Conservation (phyloP, 2,113 vertebrate genomes). For the Bos indicus region DNA sequence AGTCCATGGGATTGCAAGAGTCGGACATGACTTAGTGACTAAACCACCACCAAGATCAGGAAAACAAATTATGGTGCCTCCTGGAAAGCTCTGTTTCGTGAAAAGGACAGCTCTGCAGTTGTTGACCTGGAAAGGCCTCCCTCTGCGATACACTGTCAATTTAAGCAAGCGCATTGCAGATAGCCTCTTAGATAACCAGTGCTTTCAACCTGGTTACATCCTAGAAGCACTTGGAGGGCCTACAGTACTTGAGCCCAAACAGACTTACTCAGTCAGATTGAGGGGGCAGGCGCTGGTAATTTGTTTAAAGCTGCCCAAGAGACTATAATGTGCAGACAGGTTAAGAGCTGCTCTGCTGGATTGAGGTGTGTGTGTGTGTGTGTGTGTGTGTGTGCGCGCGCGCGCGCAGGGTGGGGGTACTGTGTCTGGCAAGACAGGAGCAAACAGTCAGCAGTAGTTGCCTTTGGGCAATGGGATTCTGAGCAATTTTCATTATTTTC, state of each 20-base stretch:
- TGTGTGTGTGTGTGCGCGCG: not conserved
- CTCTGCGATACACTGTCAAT: accelerated
- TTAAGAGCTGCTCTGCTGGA: not conserved
- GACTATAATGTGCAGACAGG: not conserved
- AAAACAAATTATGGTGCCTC: not conserved
- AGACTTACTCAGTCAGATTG: not conserved
- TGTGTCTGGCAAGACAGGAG: not conserved
- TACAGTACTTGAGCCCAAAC: not conserved
- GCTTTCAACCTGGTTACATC: not conserved
- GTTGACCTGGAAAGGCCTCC: not conserved
- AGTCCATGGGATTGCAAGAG: not conserved
- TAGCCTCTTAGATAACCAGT: not conserved
- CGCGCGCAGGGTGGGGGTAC: accelerated
- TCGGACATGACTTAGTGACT: not conserved
- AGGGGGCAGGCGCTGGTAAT: not conserved
- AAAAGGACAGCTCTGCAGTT: not conserved
- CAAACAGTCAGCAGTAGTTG: not conserved
- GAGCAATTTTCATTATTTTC: not conserved
- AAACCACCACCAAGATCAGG: not conserved
- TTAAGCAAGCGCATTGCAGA: not conserved
- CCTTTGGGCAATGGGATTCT: not conserved
- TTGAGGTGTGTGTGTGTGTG: not conserved
- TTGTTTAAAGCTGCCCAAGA: not conserved
- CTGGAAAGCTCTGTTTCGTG: not conserved
- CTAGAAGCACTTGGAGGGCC: not conserved